Evolutionary conservation across 2,113 vertebrate species (phyloP), one percentile per base, ranked within the genome.

Genomic region (Theristicus caerulescens): DNA sequence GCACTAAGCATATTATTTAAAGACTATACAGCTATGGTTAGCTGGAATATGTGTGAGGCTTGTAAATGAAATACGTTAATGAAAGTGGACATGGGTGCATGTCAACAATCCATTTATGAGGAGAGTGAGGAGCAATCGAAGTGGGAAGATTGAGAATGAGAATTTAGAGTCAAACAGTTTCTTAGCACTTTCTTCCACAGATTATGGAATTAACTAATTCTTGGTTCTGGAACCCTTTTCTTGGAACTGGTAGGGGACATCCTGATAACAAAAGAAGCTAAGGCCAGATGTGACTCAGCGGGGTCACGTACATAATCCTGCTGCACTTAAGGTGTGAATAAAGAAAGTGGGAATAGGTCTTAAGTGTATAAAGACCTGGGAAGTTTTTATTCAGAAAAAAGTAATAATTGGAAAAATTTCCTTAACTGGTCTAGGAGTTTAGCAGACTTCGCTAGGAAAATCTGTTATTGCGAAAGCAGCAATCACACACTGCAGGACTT

Each of bases 1-100:
- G 83, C 93, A 69, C 89, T 95, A 61, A 94, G 74, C 61, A 11
- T 38, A 36, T 95, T 88, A 92, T 25, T 95, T 94, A 86, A 77
- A 85, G 81, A 26, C 79, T 62, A 5, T 24, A 4, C 52, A 93
- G 91, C 40, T 91, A 49, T 21, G 70, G 73, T 58, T 80, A 91
- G 70, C 72, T 94, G 69, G 59, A 64, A 67, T 81, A 74, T 44
- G 44, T 67, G 57, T 47, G 67, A 72, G 67, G 73, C 65, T 94
- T 80, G 78, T 42, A 82, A 61, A 90, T 85, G 51, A 80, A 92
- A 66, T 2, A 6, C 49, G 34, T 91, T 96, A 36, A 90, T 82
- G 49, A 36, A 58, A 70, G 58, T 77, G 59, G 78, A 77, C 84
- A 72, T n/a, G 57, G 52, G 70, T 38, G 38, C 5, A 4, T 44